Evolutionary conservation across 2,797 vertebrate genomes (phyloP).

Genomic region (Toxotes lorentzi): DNA sequence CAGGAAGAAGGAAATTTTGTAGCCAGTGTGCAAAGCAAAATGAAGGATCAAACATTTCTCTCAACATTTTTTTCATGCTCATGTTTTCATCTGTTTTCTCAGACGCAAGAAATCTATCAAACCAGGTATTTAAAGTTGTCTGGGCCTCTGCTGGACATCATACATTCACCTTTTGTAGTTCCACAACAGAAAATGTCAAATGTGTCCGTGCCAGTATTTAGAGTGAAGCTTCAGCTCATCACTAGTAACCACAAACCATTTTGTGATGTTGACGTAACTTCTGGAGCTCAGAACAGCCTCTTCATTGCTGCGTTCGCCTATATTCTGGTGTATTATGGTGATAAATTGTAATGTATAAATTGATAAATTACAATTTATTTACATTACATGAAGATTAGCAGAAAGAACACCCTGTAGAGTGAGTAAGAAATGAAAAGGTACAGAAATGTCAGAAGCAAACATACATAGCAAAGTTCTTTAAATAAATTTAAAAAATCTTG

Average conservation of each 20-base stretch:
- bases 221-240: background rate
- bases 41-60: conserved; percentile 40
- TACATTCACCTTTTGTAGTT: conserved; percentile 3
- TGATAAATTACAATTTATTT: background rate
- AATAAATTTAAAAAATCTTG: background rate
- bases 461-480: too few relatives aligned
- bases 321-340: background rate
- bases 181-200: conserved; percentile 1
- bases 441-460: background rate
- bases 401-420: conserved; percentile 14
- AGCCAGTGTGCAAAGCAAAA: conserved; percentile 25
- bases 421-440: background rate
- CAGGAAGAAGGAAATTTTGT: conserved; percentile 29
- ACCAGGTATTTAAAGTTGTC: conserved; percentile 5
- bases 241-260: background rate
- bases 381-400: background rate
- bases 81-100: conserved; percentile 8
- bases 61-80: conserved; percentile 2
- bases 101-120: background rate
- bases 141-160: background rate
- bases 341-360: background rate
- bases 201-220: background rate
- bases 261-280: background rate
- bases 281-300: background rate
- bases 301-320: background rate